Conservation (phyloP, 2,113 vertebrate genomes). For the Pelecanoides urinatrix region DNA sequence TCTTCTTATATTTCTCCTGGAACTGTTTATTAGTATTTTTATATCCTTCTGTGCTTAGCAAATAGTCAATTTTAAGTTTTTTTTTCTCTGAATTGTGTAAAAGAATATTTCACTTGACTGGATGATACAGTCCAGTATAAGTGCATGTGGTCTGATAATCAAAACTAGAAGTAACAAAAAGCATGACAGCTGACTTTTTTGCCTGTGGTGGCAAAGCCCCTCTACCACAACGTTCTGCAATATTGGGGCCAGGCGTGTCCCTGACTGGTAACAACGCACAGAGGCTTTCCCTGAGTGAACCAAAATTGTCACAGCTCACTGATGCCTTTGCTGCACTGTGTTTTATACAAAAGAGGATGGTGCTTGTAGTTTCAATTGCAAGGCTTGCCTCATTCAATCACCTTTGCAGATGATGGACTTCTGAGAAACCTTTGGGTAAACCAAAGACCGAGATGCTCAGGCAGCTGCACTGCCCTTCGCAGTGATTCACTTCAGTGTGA, state of each 20-base stretch:
- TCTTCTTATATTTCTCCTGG: not conserved
- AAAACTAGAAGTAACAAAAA: not conserved
- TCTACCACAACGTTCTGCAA: not conserved
- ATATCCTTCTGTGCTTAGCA: not conserved
- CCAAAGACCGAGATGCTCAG: not conserved
- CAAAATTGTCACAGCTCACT: not conserved
- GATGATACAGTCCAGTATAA: not conserved
- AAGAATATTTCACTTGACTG: not conserved
- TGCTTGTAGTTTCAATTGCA: not conserved
- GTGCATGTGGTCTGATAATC: not conserved
- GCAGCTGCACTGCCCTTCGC: not conserved
- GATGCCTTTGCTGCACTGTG: rapidly evolving
- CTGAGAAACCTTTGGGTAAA: not conserved
- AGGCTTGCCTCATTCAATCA: not conserved
- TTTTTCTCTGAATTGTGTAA: not conserved
- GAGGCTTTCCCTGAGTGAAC: not conserved
- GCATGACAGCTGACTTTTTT: not conserved
- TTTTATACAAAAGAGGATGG: not conserved
- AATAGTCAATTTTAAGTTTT: not conserved
- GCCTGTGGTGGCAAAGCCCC: not conserved
- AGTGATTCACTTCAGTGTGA: not conserved
- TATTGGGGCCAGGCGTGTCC: rapidly evolving
- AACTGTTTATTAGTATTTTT: not conserved
- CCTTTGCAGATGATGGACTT: not conserved
- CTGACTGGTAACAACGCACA: rapidly evolving